phyloP scores from a whole-genome alignment of 2,888 invertebrate genomes.

The Caenorhabditis angaria region DNA sequence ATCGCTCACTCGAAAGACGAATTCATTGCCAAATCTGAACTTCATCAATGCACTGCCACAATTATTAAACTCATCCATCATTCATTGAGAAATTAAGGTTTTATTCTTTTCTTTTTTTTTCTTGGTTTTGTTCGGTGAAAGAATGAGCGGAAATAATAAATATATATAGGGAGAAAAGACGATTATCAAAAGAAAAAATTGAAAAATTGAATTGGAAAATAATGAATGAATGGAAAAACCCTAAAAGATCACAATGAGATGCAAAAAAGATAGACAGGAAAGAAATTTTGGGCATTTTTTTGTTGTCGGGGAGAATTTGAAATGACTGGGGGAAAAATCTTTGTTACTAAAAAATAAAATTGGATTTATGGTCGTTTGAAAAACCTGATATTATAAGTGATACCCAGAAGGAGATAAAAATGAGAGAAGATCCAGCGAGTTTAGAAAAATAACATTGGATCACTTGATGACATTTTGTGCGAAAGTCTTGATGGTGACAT shows the following conservation, averaged over 20 bases:
- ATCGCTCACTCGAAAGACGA: constrained; percentile 67
- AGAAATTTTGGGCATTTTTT: not conserved
- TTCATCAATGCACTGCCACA: constrained; percentile 38
- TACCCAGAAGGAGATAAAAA: constrained; percentile 22
- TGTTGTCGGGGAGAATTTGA: too few species aligned
- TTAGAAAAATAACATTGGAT: constrained; percentile 65
- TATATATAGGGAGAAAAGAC: not conserved
- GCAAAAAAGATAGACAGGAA: constrained; percentile 12
- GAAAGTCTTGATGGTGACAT: constrained; percentile 55
- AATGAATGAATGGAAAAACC: constrained; percentile 32
- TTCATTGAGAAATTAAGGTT: constrained; percentile 8
- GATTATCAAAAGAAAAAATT: constrained; percentile 9
- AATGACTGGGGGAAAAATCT: not conserved
- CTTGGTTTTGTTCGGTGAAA: too few species aligned
- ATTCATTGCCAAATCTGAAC: constrained; percentile 57
- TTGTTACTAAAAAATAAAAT: not conserved
- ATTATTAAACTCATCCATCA: constrained; percentile 34
- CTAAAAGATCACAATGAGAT: constrained; percentile 48
- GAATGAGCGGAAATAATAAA: not conserved
- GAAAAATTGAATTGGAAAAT: constrained; percentile 17
- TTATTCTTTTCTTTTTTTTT: constrained; percentile 7
- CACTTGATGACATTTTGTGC: constrained; percentile 60
- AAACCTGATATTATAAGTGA: constrained; percentile 41
- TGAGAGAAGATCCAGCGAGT: not conserved
- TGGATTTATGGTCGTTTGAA: not conserved